These are phyloP conservation scores for Rhineura floridana DNA, from an alignment of 2,113 vertebrate genomes.

Conservation along the genomic window DNA sequence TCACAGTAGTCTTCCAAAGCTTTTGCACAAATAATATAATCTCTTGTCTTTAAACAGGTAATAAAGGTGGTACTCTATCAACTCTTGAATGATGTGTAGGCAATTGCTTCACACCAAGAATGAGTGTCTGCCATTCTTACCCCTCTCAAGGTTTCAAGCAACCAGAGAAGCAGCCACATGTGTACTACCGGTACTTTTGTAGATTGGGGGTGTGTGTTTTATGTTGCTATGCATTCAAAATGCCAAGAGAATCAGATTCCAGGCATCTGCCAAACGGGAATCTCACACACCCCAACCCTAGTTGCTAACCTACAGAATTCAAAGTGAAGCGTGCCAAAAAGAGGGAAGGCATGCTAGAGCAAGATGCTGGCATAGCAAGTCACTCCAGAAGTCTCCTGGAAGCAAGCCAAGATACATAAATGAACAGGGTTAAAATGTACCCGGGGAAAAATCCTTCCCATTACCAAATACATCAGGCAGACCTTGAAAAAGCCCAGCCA, in stretches of 20 bases:
- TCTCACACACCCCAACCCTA: background rate
- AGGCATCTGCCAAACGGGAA: background rate
- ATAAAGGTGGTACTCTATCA: background rate
- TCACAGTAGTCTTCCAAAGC: background rate
- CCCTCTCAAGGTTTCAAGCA: background rate
- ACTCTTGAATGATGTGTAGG: background rate
- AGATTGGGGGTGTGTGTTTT: background rate
- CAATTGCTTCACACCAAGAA: background rate
- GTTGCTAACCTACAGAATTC: background rate
- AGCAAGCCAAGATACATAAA: background rate
- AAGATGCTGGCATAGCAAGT: background rate
- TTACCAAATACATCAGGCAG: background rate
- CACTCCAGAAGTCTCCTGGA: background rate
- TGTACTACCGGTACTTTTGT: background rate
- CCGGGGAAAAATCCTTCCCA: background rate
- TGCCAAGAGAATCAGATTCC: background rate
- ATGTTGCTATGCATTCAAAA: background rate
- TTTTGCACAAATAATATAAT: background rate
- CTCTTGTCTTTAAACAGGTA: background rate
- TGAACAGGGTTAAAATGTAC: background rate
- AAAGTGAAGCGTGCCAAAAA: background rate
- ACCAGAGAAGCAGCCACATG: background rate
- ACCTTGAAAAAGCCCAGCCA: background rate
- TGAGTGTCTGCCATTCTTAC: background rate
- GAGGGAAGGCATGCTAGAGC: background rate